A percentile compares a stretch with the other conserved stretches of the same genome.
phyloP scores from a whole-genome alignment of 2,797 vertebrate species.

The Steatocranus sp. region DNA sequence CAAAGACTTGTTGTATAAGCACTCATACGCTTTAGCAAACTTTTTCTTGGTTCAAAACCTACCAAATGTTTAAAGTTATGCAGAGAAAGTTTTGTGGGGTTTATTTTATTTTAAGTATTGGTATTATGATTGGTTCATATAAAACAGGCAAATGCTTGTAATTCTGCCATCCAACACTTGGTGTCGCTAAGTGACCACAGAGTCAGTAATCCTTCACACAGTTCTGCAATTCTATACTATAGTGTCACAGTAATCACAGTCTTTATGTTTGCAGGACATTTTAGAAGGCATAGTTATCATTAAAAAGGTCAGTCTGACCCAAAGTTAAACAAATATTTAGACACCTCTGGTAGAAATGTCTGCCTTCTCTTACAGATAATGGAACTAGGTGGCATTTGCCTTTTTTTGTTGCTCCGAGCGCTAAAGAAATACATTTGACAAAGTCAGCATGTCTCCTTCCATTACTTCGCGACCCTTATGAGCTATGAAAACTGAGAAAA shows the following conservation, averaged over 20 bases:
- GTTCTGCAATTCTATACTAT: not conserved
- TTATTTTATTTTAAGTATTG: not conserved
- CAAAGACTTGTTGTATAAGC: not conserved
- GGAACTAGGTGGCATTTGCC: not conserved
- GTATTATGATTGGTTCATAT: not conserved
- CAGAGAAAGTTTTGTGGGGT: not conserved
- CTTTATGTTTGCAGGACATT: not conserved
- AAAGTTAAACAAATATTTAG: not conserved
- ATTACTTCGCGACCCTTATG: not conserved
- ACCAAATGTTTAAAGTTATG: not conserved
- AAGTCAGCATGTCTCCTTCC: not conserved
- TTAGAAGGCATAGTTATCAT: not conserved
- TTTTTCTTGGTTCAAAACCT: not conserved
- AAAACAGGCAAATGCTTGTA: not conserved
- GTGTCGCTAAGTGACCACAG: conserved; percentile 21
- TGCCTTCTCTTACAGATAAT: not conserved
- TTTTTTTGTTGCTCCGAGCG: not conserved
- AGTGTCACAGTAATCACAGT: not conserved
- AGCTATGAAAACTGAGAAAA: not conserved
- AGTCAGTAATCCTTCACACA: not conserved
- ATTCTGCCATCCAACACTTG: conserved; percentile 8
- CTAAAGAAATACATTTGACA: not conserved
- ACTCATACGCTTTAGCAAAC: not conserved
- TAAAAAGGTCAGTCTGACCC: not conserved
- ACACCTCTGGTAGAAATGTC: not conserved